Percentiles rank a stretch among this genome's conserved stretches.
phyloP scores from a whole-genome alignment of 2,797 vertebrate genomes.

The Propithecus deckenii region DNA sequence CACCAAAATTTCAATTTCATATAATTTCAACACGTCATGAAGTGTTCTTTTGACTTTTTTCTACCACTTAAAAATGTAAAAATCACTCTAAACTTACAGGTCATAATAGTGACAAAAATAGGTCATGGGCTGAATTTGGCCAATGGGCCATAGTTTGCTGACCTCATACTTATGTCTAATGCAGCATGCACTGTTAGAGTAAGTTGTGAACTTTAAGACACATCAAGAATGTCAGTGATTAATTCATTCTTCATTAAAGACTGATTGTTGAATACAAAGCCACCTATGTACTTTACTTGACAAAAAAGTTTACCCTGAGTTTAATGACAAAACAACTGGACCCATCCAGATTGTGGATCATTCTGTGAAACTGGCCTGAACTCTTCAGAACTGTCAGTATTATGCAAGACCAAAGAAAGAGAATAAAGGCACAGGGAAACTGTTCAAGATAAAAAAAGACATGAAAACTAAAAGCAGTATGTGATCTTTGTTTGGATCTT shows the following conservation, averaged over 20 bases:
- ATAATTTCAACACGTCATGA: constrained; percentile 22
- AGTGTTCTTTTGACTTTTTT: constrained; percentile 16
- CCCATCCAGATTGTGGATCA: neutral
- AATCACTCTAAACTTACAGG: neutral
- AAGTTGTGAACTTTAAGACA: constrained; percentile 47
- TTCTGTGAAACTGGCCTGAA: neutral
- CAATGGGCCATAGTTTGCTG: neutral
- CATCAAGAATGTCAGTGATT: constrained; percentile 68
- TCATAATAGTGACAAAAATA: neutral
- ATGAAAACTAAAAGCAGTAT: neutral
- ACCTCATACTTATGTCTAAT: neutral
- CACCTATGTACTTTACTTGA: neutral
- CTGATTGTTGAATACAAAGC: neutral
- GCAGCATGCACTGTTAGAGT: neutral
- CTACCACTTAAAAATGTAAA: constrained; percentile 29
- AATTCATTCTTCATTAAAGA: constrained; percentile 43
- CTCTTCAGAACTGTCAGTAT: neutral
- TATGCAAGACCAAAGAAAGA: neutral
- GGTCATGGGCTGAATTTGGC: neutral
- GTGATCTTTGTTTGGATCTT: neutral
- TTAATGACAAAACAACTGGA: constrained; percentile 18
- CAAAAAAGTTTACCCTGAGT: constrained; percentile 22
- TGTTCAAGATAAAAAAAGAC: neutral
- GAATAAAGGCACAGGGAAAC: neutral
- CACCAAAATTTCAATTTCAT: constrained; percentile 36